These are phyloP conservation scores for Caenorhabditis remanei DNA, from an alignment of 1,140 invertebrate species.

Conservation along the genomic window DNA sequence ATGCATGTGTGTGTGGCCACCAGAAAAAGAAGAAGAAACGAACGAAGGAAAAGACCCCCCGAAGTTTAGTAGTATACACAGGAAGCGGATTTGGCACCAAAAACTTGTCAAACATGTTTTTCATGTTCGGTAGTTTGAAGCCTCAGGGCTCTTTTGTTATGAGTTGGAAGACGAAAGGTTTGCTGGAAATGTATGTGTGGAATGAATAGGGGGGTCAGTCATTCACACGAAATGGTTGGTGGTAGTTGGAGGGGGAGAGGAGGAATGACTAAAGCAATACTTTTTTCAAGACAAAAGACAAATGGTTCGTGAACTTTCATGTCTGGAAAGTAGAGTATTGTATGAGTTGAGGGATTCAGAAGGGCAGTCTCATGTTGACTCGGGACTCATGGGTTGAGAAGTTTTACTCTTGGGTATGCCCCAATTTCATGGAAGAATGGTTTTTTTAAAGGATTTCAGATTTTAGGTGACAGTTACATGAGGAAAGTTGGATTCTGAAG, in stretches of 20 bases:
- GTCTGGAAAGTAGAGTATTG: not conserved
- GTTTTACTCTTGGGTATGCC: too few species aligned
- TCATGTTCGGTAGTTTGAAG: slow-evolving; percentile 29
- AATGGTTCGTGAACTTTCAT: slow-evolving; percentile 20
- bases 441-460: too few species aligned
- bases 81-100: slow-evolving; percentile 54
- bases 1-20: slow-evolving; percentile 8
- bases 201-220: slow-evolving; percentile 29
- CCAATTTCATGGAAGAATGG: too few species aligned
- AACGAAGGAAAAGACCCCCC: slow-evolving; percentile 11
- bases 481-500: too few species aligned
- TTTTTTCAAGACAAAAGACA: not conserved
- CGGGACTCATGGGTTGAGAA: too few species aligned
- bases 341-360: too few species aligned
- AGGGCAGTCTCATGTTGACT: too few species aligned
- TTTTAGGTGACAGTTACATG: too few species aligned
- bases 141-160: slow-evolving; percentile 43
- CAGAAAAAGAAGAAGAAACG: not conserved
- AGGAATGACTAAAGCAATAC: not conserved
- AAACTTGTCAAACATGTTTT: slow-evolving; percentile 56
- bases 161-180: not conserved
- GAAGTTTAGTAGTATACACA: slow-evolving; percentile 52
- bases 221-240: not conserved
- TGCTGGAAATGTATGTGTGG: slow-evolving; percentile 18
- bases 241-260: not conserved